Conservation (phyloP, 64 coral and sea anemone species). For the Pachyseris speciosa region DNA sequence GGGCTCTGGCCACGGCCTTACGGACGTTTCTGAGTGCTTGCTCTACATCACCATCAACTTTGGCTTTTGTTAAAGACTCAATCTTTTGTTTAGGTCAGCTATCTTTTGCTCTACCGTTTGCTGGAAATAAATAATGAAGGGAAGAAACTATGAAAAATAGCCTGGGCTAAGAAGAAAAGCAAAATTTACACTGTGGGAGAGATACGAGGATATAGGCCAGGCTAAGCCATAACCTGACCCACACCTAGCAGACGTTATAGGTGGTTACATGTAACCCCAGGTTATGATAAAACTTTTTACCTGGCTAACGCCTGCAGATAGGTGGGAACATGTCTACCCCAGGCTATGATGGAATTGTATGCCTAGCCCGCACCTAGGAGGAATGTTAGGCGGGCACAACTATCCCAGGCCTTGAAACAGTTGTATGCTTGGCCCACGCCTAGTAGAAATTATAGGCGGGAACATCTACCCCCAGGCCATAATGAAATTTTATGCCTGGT, state of each 20-base stretch:
- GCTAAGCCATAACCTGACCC: not conserved
- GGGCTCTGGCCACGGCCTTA: too few species aligned
- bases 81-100: slow-evolving; percentile 6
- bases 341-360: not conserved
- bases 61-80: not conserved
- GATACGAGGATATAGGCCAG: not conserved
- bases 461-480: too few species aligned
- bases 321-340: not conserved
- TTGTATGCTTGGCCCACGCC: not conserved
- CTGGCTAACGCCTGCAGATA: not conserved
- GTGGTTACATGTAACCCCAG: not conserved
- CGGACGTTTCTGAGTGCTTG: too few species aligned
- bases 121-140: too few species aligned
- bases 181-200: not conserved
- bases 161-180: not conserved
- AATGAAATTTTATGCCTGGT: too few species aligned
- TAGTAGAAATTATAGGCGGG: not conserved
- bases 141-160: too few species aligned
- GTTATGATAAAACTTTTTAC: not conserved
- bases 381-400: not conserved
- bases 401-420: not conserved
- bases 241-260: not conserved
- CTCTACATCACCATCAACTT: slow-evolving; percentile 7
- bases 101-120: not conserved
- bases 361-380: not conserved